Base-by-base conservation (phyloP, 2,113 vertebrate species). In the Coregonus clupeaformis region DNA sequence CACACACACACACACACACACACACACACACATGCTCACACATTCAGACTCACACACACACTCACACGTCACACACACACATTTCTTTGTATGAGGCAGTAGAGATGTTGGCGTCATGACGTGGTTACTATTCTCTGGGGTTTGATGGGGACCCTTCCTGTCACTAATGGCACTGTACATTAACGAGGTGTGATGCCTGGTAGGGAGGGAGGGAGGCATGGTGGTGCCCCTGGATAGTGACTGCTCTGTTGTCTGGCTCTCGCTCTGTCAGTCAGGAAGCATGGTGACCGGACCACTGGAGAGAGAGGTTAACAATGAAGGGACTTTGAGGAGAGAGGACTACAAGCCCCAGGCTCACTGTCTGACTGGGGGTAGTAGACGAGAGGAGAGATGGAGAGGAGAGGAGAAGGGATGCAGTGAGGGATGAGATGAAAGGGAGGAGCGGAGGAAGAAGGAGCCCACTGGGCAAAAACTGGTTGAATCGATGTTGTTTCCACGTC, bases 131-230 rank as follows among this genome's bases (percentile, higher is more conserved):
- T 75, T 79, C 45, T 80, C 72, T 77, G 20, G 18, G 45, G 57
- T n/a, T 52, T 68, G 30, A 68, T 29, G 20, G 20, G 29, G 32
- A 42, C 5, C 69, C 74, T 72, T 84, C 57, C 55, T 49, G 80
- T 84, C 83, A 82, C 49, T 81, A 77, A 87, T 80, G 78, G 78
- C 75, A 59, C 29, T 68, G 68, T 63, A 71, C 57, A 73, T 29
- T 82, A 87, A 82, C 63, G 75, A 83, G 67, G 71, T 20, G 30
- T 68, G 32, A 12, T 32, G 14, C 13, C 27, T 66, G 30, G 27
- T 6, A 2, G 29, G 22, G 22, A 62, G 29, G 22, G 22, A 62
- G 9, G n/a, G 60, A n/a, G 60, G n/a, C 60, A 20, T 4, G 18
- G 52, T 55, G 63, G 22, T 29, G 24, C 14, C 63, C 24, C 27